Evolutionary conservation across 2,797 vertebrate genomes (phyloP).

Genomic region (Trichosurus vulpecula): DNA sequence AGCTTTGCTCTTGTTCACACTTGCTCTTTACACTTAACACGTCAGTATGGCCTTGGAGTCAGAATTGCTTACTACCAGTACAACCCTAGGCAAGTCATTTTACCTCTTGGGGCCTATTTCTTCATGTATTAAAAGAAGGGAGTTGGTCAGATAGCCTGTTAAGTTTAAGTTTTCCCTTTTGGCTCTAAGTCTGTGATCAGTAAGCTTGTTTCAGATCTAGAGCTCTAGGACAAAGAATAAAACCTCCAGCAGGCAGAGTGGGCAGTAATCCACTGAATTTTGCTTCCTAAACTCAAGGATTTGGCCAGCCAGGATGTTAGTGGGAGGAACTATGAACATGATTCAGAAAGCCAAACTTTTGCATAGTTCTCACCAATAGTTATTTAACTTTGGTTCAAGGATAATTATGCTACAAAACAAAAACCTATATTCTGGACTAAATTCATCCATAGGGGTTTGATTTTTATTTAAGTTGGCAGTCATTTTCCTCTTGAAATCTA

Average conservation of each 20-base stretch:
- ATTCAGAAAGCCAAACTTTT: neutral
- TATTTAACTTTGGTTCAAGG: conserved; percentile 15
- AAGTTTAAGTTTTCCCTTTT: neutral
- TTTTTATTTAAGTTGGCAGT: neutral
- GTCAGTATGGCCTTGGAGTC: neutral
- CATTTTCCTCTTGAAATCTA: neutral
- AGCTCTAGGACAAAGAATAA: neutral
- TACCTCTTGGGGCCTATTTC: neutral
- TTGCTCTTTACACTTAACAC: neutral
- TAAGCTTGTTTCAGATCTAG: neutral
- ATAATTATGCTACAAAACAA: neutral
- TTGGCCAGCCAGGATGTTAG: neutral
- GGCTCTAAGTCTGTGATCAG: neutral
- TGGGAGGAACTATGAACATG: neutral
- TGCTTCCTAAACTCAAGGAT: neutral
- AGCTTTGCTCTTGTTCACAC: neutral
- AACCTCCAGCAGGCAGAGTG: neutral
- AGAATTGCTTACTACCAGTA: neutral
- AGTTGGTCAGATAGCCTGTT: neutral
- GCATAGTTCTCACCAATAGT: neutral
- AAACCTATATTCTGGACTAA: neutral
- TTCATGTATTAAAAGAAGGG: neutral
- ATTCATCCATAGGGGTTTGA: neutral
- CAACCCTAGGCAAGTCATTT: neutral
- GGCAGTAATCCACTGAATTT: neutral